Conservation (phyloP, 2,113 vertebrate species). For the Sterna hirundo region DNA sequence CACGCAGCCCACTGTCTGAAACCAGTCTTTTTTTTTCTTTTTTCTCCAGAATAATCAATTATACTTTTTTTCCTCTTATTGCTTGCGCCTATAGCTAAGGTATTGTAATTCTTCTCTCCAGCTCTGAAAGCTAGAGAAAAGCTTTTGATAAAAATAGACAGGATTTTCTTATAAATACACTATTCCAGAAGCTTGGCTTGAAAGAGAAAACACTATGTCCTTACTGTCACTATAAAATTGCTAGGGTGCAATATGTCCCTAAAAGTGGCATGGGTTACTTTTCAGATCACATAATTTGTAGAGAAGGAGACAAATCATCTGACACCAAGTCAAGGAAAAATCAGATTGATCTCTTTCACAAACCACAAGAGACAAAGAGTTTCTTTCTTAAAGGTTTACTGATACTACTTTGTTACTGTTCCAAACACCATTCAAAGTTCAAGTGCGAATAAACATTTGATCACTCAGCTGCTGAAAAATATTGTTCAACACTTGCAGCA, state of each 20-base stretch:
- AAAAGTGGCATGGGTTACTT: neutral
- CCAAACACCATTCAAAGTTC: neutral
- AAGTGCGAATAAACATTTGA: neutral
- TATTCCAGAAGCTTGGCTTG: neutral
- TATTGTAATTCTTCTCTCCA: neutral
- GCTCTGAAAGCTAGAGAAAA: neutral
- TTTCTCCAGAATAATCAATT: neutral
- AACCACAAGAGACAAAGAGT: neutral
- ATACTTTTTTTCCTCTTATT: neutral
- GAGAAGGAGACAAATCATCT: neutral
- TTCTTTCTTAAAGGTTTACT: neutral
- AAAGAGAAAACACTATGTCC: neutral
- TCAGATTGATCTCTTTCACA: neutral
- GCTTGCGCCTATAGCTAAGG: neutral
- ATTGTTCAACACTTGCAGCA: neutral
- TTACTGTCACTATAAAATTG: neutral
- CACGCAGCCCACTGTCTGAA: neutral
- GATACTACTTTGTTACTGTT: neutral
- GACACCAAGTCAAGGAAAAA: neutral
- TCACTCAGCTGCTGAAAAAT: neutral
- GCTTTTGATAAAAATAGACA: neutral
- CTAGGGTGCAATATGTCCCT: neutral
- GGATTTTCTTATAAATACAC: neutral
- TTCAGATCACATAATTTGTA: neutral
- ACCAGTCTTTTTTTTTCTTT: neutral